A percentile compares a stretch with the other conserved stretches of the same genome.
Conservation (phyloP, 2,888 invertebrate species). For the Rhaphigaster nebulosa region DNA sequence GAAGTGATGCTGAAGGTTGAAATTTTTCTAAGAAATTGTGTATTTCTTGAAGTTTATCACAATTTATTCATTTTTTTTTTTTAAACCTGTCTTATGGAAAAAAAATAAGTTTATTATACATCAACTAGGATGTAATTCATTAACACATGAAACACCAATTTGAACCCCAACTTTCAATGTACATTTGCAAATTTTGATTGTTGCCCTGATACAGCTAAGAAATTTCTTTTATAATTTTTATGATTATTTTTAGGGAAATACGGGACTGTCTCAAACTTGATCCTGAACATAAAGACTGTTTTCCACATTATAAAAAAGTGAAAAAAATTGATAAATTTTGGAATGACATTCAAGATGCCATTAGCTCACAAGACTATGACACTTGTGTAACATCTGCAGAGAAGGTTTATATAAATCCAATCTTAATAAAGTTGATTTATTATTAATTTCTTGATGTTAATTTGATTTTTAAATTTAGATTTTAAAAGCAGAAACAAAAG, state of each 20-base stretch:
- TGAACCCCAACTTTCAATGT: too few relatives aligned
- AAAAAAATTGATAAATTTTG: slow-evolving; percentile 91
- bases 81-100: too few relatives aligned
- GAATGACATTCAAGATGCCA: slow-evolving; percentile 75
- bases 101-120: too few relatives aligned
- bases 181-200: too few relatives aligned
- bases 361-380: slow-evolving; percentile 75
- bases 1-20: too few relatives aligned
- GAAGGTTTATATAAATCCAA: slow-evolving; percentile 69
- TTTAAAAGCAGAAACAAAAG: slow-evolving; percentile 73
- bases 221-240: neutral
- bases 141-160: too few relatives aligned
- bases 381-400: slow-evolving; percentile 80
- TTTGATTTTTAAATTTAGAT: slow-evolving; percentile 67
- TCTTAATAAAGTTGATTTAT: neutral
- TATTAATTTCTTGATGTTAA: neutral
- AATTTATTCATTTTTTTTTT: too few relatives aligned
- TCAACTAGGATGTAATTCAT: too few relatives aligned
- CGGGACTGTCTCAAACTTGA: slow-evolving; percentile 97
- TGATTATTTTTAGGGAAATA: slow-evolving; percentile 75
- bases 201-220: neutral
- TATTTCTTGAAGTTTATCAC: too few relatives aligned
- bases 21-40: too few relatives aligned
- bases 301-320: slow-evolving; percentile 94
- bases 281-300: slow-evolving; percentile 97